Conservation (phyloP, 2,113 vertebrate genomes). For the Amazona vittata region DNA sequence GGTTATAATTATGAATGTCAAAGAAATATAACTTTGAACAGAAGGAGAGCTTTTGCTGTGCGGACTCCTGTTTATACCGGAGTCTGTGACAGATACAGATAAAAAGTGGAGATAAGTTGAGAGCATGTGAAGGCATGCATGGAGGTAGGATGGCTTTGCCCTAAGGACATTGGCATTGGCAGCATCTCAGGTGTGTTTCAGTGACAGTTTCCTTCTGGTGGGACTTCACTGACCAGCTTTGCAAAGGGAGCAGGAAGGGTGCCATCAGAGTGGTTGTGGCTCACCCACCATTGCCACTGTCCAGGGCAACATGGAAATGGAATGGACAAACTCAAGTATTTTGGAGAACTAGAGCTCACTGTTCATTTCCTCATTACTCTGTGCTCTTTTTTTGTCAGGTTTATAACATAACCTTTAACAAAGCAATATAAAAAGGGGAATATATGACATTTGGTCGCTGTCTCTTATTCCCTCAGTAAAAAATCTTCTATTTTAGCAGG, state of each 20-base stretch:
- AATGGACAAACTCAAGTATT: not conserved
- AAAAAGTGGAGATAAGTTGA: not conserved
- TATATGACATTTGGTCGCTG: not conserved
- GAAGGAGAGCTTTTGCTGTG: not conserved
- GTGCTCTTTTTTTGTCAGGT: not conserved
- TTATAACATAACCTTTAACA: not conserved
- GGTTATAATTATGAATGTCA: conserved; percentile 24
- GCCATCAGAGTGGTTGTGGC: rapidly evolving
- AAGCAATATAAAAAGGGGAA: not conserved
- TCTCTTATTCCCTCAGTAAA: not conserved
- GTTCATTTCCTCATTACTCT: not conserved
- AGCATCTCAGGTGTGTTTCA: not conserved
- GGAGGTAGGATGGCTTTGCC: not conserved
- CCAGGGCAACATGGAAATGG: not conserved
- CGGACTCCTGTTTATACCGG: not conserved
- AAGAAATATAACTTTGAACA: not conserved
- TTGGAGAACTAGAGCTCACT: not conserved
- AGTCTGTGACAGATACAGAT: not conserved
- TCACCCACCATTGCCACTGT: not conserved
- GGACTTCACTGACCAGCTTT: not conserved
- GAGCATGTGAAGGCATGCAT: not conserved
- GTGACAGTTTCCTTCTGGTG: not conserved
- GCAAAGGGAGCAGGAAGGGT: not conserved
- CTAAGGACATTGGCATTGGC: rapidly evolving
- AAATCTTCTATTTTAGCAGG: not conserved